Evolutionary conservation across 2,888 invertebrate genomes (phyloP), one percentile per base, ranked within the genome.

Genomic region (Papilio demoleus): DNA sequence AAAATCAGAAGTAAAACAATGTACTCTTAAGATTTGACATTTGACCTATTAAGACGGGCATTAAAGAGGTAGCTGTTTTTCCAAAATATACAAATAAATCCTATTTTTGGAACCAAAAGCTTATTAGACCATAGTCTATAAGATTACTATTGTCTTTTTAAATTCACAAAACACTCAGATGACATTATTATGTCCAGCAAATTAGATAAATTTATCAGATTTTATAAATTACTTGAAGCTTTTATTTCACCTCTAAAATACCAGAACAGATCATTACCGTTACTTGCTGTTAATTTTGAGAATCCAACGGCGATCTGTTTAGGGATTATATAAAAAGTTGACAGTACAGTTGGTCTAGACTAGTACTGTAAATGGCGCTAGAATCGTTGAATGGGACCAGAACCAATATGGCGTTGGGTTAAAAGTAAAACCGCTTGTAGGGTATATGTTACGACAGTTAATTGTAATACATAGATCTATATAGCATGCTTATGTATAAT

Each of bases 231-330:
- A 8, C 40, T 24, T 60, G n/a, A 31, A 24, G 12, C 2, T 36
- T 40, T 24, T 34, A 36, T 22, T 60, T 60, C 60, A 22, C 6
- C 22, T 36, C 19, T 38, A 6, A 17, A 17, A 34, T n/a, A 58
- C 22, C 24, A 38, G n/a, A 9, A 24, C 6, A 24, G 22, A 40
- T 31, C 31, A 1, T n/a, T 72, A 74, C 79, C 74, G 77, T 72
- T 75, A 72, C 62, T 67, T 2, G 67, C 73, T 75, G 81, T 81
- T 81, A 80, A 79, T 80, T 80, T 77, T 75, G 73, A 77, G 80
- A 80, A 80, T 73, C 73, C 72, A 70, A 65, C 63, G 60, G 53
- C 70, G 17, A n/a, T 11, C 67, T 73, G 61, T 75, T 74, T 72
- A 75, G 74, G 73, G 64, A 70, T 69, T n/a, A 53, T 47, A 66